Base-by-base conservation (phyloP, 2,888 invertebrate species). In the Cryptocephalus primarius region DNA sequence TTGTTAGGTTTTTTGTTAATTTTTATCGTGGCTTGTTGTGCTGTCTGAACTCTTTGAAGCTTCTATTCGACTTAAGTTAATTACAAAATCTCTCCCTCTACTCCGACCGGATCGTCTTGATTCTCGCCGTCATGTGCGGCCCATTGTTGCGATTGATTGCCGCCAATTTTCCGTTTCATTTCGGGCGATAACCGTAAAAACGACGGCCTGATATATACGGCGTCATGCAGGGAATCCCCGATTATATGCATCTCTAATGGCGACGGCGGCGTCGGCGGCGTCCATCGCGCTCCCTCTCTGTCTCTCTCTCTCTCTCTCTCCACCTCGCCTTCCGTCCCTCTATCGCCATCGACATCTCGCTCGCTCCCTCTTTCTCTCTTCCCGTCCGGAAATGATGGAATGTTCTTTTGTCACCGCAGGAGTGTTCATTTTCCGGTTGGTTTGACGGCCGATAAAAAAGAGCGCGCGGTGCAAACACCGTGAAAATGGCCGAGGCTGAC, bases 351-450 rank as follows among this genome's bases (percentile, higher is more conserved):
- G 3, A 6, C 2, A 22, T 22, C 22, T 22, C 22, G 3, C 22
- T 63, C 22, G 3, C 22, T 6, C 22, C 6, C 22, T 22, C 22
- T 22, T 6, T 22, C 22, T 22, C 22, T 22, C 59, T 59, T 64
- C 22, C 22, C 22, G 22, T 22, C 22, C 66, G 70, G 70, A 71
- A 72, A 72, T 72, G 71, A 72, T 70, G 68, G 69, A 72, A 65
- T 64, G 70, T 64, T 68, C 67, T 69, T 67, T 70, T 69, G 69
- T 69, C 69, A 68, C 71, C 71, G 64, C 70, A 68, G 67, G 70
- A 70, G 65, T 60, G 70, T 70, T 72, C 70, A 72, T 72, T 72
- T 72, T 71, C 71, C 71, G 70, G 69, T 69, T 64, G 71, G 70
- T 69, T 69, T 70, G 65, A 56, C 57, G 54, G 59, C 53, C 68